A percentile compares a stretch with the other conserved stretches of the same genome.
These are phyloP conservation scores for Aphrocallistes beatrix DNA, from an alignment of 37 sponge, comb jelly and placozoan genomes.

Conservation along the genomic window DNA sequence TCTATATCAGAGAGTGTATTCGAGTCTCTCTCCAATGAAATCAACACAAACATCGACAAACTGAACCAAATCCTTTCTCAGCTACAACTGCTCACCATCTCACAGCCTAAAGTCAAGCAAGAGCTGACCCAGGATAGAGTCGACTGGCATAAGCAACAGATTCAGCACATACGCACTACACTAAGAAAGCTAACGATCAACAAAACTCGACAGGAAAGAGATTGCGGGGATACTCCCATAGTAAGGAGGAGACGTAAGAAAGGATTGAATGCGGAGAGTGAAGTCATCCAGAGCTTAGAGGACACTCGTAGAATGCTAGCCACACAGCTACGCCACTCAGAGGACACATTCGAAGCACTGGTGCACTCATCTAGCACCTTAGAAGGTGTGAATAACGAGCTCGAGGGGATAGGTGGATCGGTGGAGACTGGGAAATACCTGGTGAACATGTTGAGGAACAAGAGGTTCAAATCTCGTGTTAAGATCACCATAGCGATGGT, in stretches of 20 bases:
- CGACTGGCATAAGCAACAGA: not conserved
- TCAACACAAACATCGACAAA: not conserved
- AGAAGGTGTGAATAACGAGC: not conserved
- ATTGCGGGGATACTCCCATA: not conserved
- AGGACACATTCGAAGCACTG: not conserved
- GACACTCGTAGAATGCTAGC: constrained; percentile 12
- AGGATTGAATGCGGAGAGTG: not conserved
- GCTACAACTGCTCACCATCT: not conserved
- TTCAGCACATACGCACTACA: not conserved
- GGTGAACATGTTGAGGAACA: not conserved
- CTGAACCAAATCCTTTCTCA: not conserved
- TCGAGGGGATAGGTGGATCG: not conserved
- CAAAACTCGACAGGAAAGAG: not conserved
- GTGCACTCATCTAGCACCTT: not conserved
- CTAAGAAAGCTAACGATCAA: not conserved
- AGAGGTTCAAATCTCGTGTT: not conserved
- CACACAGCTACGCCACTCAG: not conserved
- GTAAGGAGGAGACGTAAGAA: not conserved
- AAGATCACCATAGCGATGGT: not conserved
- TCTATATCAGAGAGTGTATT: not conserved
- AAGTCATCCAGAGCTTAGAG: not conserved
- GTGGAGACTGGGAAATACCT: not conserved
- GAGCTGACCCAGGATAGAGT: not conserved
- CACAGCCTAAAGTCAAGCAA: not conserved
- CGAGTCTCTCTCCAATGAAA: not conserved